Evolutionary conservation across 2,113 vertebrate species (phyloP).

Genomic region (Regulus satrapa): DNA sequence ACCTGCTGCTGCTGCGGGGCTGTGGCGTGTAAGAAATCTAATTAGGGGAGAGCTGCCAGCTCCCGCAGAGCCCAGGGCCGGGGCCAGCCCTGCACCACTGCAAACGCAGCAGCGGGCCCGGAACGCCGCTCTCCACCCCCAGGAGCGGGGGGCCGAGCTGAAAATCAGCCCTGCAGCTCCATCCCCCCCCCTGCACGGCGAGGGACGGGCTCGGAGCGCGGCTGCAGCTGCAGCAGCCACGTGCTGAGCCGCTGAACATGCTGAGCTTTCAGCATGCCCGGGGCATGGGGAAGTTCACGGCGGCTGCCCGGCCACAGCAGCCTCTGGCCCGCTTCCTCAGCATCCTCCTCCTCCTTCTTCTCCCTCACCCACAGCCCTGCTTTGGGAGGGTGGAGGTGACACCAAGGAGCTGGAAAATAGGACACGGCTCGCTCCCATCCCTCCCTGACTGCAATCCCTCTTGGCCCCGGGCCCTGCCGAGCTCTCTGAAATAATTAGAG

Average conservation of each 20-base stretch:
- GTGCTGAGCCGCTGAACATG: neutral
- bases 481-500: neutral
- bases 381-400: neutral
- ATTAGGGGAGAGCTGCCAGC: neutral
- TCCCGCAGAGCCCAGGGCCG: neutral
- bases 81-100: neutral
- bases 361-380: neutral
- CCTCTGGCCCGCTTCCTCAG: neutral
- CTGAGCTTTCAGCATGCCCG: fast-evolving
- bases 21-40: neutral
- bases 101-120: neutral
- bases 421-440: neutral
- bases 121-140: neutral
- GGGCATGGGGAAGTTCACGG: neutral
- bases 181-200: fast-evolving
- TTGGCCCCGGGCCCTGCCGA: neutral
- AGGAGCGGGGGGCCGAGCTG: neutral
- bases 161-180: neutral
- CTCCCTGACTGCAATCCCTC: neutral
- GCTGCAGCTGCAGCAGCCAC: neutral
- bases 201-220: fast-evolving
- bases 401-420: neutral
- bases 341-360: neutral
- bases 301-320: too few species aligned
- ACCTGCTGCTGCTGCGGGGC: neutral